These are phyloP conservation scores for Menura novaehollandiae DNA, from an alignment of 2,113 vertebrate genomes.

Conservation along the genomic window DNA sequence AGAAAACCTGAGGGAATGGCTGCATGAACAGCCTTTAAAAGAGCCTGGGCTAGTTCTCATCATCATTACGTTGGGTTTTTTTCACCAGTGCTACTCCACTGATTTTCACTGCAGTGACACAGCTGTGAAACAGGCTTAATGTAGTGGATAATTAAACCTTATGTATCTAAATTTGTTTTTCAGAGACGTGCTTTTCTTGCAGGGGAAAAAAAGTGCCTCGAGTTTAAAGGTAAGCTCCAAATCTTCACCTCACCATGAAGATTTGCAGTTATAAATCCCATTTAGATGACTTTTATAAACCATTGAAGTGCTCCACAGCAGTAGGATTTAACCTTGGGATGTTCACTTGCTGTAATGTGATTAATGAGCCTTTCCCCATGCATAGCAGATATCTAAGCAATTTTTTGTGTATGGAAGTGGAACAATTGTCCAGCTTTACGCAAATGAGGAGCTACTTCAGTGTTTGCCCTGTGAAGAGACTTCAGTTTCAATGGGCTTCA, in stretches of 20 bases:
- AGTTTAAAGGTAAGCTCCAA: constrained; percentile 19
- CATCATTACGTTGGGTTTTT: rapidly evolving
- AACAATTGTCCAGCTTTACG: constrained; percentile 49
- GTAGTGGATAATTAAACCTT: neutral
- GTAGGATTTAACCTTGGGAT: constrained; percentile 51
- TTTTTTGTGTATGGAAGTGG: constrained; percentile 30
- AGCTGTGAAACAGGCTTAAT: constrained; percentile 30
- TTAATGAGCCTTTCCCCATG: constrained; percentile 51
- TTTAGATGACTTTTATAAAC: constrained; percentile 11
- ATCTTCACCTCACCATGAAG: rapidly evolving
- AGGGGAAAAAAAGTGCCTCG: rapidly evolving
- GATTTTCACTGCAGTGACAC: constrained; percentile 1
- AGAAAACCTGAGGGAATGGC: neutral
- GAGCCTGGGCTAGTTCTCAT: neutral
- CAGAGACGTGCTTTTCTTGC: neutral
- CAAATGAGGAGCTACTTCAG: constrained; percentile 56
- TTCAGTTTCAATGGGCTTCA: constrained; percentile 62
- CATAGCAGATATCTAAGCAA: constrained; percentile 30
- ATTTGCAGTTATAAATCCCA: neutral
- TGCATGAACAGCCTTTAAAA: neutral
- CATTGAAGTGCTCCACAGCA: neutral
- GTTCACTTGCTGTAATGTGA: constrained; percentile 39
- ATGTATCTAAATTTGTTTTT: neutral
- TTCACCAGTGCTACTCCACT: neutral
- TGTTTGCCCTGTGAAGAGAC: constrained; percentile 55